Evolutionary conservation across 2,888 invertebrate genomes (phyloP), one percentile per base, ranked within the genome.

Genomic region (Drosophila monieri): DNA sequence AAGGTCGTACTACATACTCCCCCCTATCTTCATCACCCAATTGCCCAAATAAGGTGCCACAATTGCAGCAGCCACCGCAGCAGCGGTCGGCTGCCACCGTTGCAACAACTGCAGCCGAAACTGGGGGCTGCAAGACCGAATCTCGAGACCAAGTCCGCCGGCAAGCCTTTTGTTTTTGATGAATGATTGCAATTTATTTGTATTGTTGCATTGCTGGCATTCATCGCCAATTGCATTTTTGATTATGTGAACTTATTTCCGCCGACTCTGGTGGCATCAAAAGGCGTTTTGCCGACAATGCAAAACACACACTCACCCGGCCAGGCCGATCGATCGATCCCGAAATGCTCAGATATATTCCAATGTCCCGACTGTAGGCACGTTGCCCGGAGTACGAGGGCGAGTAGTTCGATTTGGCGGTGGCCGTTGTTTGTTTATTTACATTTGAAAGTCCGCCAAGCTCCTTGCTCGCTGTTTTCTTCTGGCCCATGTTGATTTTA

Each of bases 111-210:
- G 53, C 53, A 35, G 69, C 71, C 73, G 88, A 81, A 77, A 79
- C 75, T 77, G 88, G 88, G 74, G 80, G 46, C 67, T 47, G 46
- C 48, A 47, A 30, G 12, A 25, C 27, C 61, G 8, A 37, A 37
- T 10, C 30, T 14, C 32, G 21, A 41, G 25, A 47, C 56, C 46
- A 44, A 14, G 44, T 55, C 41, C 54, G 53, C 66, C 58, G 71
- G 72, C 85, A 61, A 72, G 21, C 73, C 75, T 75, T 87, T 85
- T 78, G 80, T 78, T 87, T 78, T 83, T 84, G 84, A 84, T 88
- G 88, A 83, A 86, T 86, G 84, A 83, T 76, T 80, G 84, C 84
- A 84, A 84, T 84, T 84, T 84, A 84, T 84, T 84, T 84, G 84
- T 88, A 84, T 88, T 84, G 88, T 84, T 88, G 88, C 88, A 85